Percentiles rank a stretch among this genome's conserved stretches.
phyloP scores from a whole-genome alignment of 2,113 vertebrate genomes.

The Falcunculus frontatus region DNA sequence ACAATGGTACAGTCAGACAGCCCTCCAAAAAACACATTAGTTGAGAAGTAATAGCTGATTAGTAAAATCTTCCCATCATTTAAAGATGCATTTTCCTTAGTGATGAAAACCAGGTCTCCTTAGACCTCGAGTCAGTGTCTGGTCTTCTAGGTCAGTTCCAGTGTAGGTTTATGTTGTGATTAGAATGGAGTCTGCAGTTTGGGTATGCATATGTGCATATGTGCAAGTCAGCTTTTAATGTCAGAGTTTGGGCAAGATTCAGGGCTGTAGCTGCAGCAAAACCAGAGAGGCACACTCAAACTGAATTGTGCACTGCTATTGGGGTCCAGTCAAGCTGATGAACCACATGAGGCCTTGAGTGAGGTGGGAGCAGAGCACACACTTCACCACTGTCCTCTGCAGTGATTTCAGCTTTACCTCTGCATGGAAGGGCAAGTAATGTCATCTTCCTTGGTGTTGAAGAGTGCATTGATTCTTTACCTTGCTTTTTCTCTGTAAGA shows the following conservation, averaged over 20 bases:
- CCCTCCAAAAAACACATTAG: not conserved
- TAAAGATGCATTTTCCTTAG: conserved; percentile 21
- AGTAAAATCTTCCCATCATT: conserved; percentile 22
- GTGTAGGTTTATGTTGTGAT: not conserved
- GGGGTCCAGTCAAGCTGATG: not conserved
- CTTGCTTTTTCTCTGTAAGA: not conserved
- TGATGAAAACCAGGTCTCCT: conserved; percentile 34
- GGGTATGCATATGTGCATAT: not conserved
- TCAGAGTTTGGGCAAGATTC: not conserved
- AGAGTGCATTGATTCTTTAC: not conserved
- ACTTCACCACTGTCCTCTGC: not conserved
- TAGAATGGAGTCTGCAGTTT: not conserved
- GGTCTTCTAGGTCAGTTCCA: not conserved
- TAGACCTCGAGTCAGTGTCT: not conserved
- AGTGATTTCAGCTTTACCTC: not conserved
- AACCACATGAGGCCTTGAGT: not conserved
- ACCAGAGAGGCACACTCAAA: not conserved
- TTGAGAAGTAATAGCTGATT: conserved; percentile 27
- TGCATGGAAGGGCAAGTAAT: not conserved
- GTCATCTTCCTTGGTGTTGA: not conserved
- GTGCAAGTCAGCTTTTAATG: not conserved
- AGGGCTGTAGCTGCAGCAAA: not conserved
- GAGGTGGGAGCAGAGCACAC: not conserved
- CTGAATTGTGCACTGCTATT: not conserved
- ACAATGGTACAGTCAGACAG: conserved; percentile 2